Percentiles rank a stretch among this genome's conserved stretches.
These are phyloP conservation scores for Nasonia longicornis DNA, from an alignment of 1,140 invertebrate genomes.

Conservation along the genomic window DNA sequence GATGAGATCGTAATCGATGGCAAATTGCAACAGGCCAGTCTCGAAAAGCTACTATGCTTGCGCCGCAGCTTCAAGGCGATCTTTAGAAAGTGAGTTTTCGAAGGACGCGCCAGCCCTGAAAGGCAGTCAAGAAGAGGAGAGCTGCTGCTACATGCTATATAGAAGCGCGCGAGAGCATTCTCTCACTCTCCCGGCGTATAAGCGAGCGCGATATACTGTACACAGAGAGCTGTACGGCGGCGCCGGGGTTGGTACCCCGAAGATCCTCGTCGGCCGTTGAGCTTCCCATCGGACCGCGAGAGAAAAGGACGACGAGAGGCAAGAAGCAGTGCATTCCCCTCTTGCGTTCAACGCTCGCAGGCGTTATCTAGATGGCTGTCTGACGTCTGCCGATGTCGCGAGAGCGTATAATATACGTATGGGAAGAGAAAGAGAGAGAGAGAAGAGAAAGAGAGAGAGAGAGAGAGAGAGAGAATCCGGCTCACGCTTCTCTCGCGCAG, in stretches of 20 bases:
- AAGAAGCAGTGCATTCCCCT: slow-evolving; percentile 58
- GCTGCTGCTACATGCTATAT: not conserved
- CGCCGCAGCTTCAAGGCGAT: slow-evolving; percentile 23
- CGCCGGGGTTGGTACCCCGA: slow-evolving; percentile 57
- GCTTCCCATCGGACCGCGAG: slow-evolving; percentile 14
- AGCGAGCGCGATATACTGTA: not conserved
- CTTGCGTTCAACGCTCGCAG: slow-evolving; percentile 60
- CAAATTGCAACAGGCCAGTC: not conserved
- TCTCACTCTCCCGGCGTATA: not conserved
- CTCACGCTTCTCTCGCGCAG: slow-evolving; percentile 21
- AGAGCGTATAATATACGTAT: slow-evolving; percentile 42
- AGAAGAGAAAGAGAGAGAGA: slow-evolving; percentile 30
- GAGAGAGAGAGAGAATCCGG: slow-evolving; percentile 35
- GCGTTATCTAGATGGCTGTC: slow-evolving; percentile 60
- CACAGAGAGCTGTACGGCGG: not conserved
- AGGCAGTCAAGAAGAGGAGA: not conserved
- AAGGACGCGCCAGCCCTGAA: slow-evolving; percentile 35
- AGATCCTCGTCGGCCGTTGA: slow-evolving; percentile 27
- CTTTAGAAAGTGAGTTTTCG: slow-evolving; percentile 45
- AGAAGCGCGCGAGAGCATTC: not conserved
- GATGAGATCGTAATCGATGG: not conserved
- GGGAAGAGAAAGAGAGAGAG: slow-evolving; percentile 28
- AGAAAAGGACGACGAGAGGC: slow-evolving; percentile 9
- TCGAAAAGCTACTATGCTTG: slow-evolving; percentile 17
- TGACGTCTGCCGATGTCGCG: slow-evolving; percentile 53